These are phyloP conservation scores for Cyphotilapia sp. DNA, from an alignment of 2,113 vertebrate genomes.

Conservation along the genomic window DNA sequence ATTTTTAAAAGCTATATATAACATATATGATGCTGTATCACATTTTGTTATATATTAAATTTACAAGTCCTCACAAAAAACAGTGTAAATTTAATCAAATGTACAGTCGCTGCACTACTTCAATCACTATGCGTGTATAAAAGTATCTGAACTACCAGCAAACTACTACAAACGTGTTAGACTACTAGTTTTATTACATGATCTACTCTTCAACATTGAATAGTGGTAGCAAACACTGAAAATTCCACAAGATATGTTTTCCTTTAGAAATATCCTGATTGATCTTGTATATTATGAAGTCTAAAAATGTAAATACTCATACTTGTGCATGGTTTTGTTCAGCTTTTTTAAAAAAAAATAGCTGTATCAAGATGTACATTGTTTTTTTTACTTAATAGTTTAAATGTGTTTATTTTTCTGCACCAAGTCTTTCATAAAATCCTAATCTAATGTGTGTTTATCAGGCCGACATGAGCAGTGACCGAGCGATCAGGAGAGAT, in stretches of 20 bases:
- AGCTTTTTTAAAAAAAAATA: fast-evolving
- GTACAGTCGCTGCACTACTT: not conserved
- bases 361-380: not conserved
- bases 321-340: not conserved
- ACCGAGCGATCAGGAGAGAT: conserved; percentile 81
- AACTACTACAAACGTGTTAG: not conserved
- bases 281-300: not conserved
- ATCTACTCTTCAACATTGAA: not conserved
- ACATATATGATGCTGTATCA: not conserved
- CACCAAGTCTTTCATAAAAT: not conserved
- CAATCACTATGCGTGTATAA: not conserved
- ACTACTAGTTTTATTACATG: not conserved
- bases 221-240: not conserved
- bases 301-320: not conserved
- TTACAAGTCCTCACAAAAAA: not conserved
- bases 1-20: not conserved
- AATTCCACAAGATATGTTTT: not conserved
- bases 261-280: not conserved
- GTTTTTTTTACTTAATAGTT: not conserved
- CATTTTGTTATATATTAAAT: not conserved
- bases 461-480: conserved; percentile 82
- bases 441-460: not conserved
- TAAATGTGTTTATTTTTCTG: not conserved
- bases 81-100: not conserved
- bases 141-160: not conserved